These are phyloP conservation scores for Drosophila austrosaltans DNA, from an alignment of 2,888 invertebrate genomes.

Conservation along the genomic window DNA sequence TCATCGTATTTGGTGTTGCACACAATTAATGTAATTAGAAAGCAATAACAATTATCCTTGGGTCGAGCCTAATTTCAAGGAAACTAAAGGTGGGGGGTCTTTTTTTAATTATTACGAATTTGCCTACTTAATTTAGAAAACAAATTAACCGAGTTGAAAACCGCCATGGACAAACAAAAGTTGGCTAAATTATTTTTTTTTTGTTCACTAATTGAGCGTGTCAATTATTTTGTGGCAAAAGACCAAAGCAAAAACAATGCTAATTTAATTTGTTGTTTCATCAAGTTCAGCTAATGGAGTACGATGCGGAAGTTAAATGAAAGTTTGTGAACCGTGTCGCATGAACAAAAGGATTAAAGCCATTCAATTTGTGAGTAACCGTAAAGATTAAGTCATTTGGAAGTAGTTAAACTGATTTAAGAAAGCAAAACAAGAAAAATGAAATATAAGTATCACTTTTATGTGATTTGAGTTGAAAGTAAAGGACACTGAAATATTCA, in stretches of 20 bases:
- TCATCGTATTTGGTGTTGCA: conserved; percentile 48
- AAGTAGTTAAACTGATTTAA: neutral
- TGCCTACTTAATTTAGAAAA: conserved; percentile 34
- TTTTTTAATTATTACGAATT: conserved; percentile 57
- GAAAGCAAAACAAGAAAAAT: neutral
- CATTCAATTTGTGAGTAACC: neutral
- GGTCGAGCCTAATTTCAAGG: conserved; percentile 42
- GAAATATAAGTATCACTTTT: too few relatives aligned
- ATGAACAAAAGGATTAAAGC: conserved; percentile 6
- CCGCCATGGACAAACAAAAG: neutral
- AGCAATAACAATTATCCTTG: conserved; percentile 75
- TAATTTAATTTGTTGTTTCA: conserved; percentile 59
- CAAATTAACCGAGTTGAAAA: conserved; percentile 32
- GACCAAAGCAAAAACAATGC: conserved; percentile 40
- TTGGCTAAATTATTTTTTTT: conserved; percentile 14
- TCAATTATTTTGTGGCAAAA: conserved; percentile 44
- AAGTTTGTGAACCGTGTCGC: neutral
- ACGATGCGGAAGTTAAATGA: conserved; percentile 40
- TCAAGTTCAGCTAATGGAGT: conserved; percentile 58
- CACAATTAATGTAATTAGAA: conserved; percentile 73
- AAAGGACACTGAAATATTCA: too few relatives aligned
- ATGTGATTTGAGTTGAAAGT: neutral
- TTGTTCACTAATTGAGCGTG: conserved; percentile 38
- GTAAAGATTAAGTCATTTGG: neutral
- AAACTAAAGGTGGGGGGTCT: conserved; percentile 5